Evolutionary conservation across 2,797 vertebrate species (phyloP).

Genomic region (Chelon auratus): DNA sequence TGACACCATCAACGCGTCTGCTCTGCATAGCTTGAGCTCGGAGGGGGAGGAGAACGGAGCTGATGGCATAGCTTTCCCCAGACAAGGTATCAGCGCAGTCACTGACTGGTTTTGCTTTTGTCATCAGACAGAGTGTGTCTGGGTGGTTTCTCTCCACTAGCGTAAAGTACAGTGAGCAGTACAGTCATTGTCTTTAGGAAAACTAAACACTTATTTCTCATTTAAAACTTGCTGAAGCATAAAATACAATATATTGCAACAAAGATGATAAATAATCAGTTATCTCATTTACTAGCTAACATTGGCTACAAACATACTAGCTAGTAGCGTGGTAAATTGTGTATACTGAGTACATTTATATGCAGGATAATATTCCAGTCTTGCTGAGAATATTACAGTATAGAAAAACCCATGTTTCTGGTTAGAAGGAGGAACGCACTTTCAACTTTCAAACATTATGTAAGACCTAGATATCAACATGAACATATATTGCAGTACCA

Average conservation of each 20-base stretch:
- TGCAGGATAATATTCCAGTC: too few relatives aligned
- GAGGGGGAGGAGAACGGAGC: background rate
- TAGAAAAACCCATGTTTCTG: too few relatives aligned
- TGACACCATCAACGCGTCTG: slow-evolving; percentile 16
- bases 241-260: background rate
- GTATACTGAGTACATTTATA: too few relatives aligned
- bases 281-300: too few relatives aligned
- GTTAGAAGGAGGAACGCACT: too few relatives aligned
- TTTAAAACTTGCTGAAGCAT: background rate
- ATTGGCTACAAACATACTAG: too few relatives aligned
- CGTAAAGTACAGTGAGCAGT: background rate
- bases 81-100: slow-evolving; percentile 16
- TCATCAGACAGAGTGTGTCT: slow-evolving; percentile 6
- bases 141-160: background rate
- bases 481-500: too few relatives aligned
- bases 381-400: too few relatives aligned
- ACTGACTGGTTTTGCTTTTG: slow-evolving; percentile 1
- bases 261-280: background rate
- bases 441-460: too few relatives aligned
- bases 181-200: background rate
- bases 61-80: background rate
- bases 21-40: slow-evolving; percentile 12
- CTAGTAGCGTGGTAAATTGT: too few relatives aligned
- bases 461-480: too few relatives aligned
- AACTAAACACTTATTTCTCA: background rate